These are phyloP conservation scores for Clanis bilineata DNA, from an alignment of 2,888 invertebrate genomes.

Conservation along the genomic window DNA sequence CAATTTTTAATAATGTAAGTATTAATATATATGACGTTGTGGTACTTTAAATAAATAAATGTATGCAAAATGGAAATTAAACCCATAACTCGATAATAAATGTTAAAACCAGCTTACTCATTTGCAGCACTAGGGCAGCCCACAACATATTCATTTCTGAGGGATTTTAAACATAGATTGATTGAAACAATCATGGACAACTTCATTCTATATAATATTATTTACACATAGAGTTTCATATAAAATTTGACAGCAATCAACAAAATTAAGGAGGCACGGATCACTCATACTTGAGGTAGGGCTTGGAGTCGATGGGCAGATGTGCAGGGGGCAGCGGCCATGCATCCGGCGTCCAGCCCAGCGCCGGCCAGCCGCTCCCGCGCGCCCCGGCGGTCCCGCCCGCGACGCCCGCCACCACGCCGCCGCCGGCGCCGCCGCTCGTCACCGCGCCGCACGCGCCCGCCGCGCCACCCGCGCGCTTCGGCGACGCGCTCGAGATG, in stretches of 20 bases:
- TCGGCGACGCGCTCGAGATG: conserved; percentile 93
- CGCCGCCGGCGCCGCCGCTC: conserved; percentile 60
- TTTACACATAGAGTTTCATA: conserved; percentile 70
- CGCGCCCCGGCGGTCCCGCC: conserved; percentile 28
- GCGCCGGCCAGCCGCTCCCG: conserved; percentile 23
- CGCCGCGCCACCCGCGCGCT: conserved; percentile 79
- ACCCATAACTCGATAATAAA: too few relatives aligned
- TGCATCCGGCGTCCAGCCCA: conserved; percentile 45
- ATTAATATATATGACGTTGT: too few relatives aligned
- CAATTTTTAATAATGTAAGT: too few relatives aligned
- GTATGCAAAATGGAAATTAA: too few relatives aligned
- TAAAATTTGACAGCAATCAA: conserved; percentile 74
- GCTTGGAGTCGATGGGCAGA: conserved; percentile 58
- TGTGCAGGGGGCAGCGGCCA: conserved; percentile 43
- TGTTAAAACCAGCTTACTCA: too few relatives aligned
- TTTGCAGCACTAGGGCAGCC: too few relatives aligned
- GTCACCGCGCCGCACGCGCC: conserved; percentile 20
- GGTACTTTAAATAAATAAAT: too few relatives aligned
- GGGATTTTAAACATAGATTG: not conserved
- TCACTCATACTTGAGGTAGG: conserved; percentile 78
- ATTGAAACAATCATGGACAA: conserved; percentile 29
- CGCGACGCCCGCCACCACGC: conserved; percentile 21
- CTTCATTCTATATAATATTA: conserved; percentile 53
- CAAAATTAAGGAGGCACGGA: conserved; percentile 37
- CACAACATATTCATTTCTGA: too few relatives aligned